Conservation (phyloP, 2,888 invertebrate genomes). For the Plusia festucae region DNA sequence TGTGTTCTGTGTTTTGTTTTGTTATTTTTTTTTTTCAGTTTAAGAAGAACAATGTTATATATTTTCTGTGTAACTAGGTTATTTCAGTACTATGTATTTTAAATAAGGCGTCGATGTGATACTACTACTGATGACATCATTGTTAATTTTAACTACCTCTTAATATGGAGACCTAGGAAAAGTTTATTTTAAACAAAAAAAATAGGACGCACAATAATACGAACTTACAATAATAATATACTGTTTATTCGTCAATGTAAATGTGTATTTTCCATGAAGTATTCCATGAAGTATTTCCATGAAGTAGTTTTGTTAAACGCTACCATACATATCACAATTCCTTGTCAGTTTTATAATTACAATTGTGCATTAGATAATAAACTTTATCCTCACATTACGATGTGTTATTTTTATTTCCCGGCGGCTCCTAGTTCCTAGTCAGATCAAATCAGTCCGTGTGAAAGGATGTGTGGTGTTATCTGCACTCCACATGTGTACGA, state of each 20-base stretch:
- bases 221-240: not conserved
- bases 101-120: not conserved
- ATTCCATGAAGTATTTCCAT: too few species aligned
- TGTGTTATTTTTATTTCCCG: conserved; percentile 24
- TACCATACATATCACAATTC: conserved; percentile 7
- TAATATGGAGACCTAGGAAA: not conserved
- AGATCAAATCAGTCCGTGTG: conserved; percentile 24
- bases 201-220: not conserved
- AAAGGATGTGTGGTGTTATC: conserved; percentile 23
- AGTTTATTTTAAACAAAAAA: not conserved
- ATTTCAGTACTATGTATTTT: not conserved
- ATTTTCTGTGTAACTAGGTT: not conserved
- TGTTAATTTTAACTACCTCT: not conserved
- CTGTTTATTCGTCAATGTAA: too few species aligned
- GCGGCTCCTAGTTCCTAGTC: conserved; percentile 26
- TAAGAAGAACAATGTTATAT: not conserved
- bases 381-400: conserved; percentile 20
- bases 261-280: too few species aligned
- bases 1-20: not conserved
- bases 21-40: not conserved
- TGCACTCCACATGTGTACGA: not conserved
- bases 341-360: conserved; percentile 19
- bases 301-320: too few species aligned
- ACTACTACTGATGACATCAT: too few species aligned
- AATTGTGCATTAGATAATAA: conserved; percentile 29